Base-by-base conservation (phyloP, 2,888 invertebrate genomes). In the Idaea straminata region DNA sequence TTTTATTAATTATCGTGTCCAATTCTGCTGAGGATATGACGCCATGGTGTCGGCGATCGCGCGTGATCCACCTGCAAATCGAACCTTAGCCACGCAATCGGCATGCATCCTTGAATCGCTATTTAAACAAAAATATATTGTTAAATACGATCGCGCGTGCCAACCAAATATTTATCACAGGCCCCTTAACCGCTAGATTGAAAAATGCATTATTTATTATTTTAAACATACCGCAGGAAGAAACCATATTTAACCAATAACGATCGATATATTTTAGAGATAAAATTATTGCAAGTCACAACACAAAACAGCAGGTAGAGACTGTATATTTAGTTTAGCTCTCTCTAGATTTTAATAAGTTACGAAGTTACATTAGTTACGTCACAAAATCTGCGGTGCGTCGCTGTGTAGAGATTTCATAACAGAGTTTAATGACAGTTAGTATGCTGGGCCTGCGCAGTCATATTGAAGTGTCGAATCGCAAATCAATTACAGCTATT, bases 11-110 rank as follows among this genome's bases (percentile, higher is more conserved):
- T 89, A 85, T 82, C 77, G 82, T 87, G 82, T 79, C 91, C 90
- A 91, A 91, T 90, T 88, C 83, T 80, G 86, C 79, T 70, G 85
- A 91, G 92, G 92, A 92, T 92, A 89, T 92, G 92, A 92, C 90
- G 91, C 86, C 90, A 89, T 85, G 83, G 79, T 80, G 85, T 81
- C 83, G 81, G 81, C 83, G 83, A 73, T 74, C 74, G 87, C 79
- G 85, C 92, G 92, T 92, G 92, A 89, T 78, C 85, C 81, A 85
- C 87, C 88, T 92, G 84, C 89, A 80, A 90, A 92, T 86, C 76
- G 79, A 77, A 77, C 81, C 83, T 77, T 47, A 47, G 80, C 80
- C 84, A 81, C 83, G 84, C 87, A 85, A 86, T 86, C 82, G 80
- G 82, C 74, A 85, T 87, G 86, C 87, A 91, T 90, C 91, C 91